These are phyloP conservation scores for Rhagoletis pomonella DNA, from an alignment of 1,140 invertebrate species.

Conservation along the genomic window DNA sequence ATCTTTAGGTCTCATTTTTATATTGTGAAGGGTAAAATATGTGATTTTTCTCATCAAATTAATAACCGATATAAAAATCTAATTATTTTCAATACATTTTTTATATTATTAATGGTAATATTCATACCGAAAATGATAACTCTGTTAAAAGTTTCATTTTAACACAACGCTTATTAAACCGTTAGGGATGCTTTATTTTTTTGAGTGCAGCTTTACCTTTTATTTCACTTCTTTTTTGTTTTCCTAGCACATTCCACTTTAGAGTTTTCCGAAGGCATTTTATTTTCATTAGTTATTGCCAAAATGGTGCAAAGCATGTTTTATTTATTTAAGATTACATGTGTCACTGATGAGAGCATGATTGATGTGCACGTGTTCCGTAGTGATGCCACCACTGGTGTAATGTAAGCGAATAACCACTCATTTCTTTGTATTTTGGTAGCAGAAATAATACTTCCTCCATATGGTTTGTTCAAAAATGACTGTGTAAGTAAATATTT, in stretches of 20 bases:
- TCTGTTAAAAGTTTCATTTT: too few species aligned
- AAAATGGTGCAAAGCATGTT: constrained; percentile 11
- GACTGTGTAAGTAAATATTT: not conserved
- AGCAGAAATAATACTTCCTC: not conserved
- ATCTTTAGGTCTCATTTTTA: too few species aligned
- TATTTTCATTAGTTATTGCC: constrained; percentile 50
- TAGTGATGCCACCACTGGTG: not conserved
- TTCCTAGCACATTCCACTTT: not conserved
- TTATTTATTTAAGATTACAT: constrained; percentile 52
- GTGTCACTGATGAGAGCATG: constrained; percentile 45
- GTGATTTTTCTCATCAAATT: too few species aligned
- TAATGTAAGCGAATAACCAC: not conserved
- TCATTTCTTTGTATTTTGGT: not conserved
- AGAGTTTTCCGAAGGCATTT: constrained; percentile 39
- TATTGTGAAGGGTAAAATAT: too few species aligned
- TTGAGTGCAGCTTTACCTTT: too few species aligned
- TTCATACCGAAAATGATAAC: too few species aligned
- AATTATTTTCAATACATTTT: too few species aligned
- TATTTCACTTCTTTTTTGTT: not conserved
- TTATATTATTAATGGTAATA: too few species aligned
- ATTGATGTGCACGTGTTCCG: constrained; percentile 10
- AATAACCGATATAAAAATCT: too few species aligned
- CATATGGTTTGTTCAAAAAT: not conserved
- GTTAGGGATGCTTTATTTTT: too few species aligned
- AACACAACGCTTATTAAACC: too few species aligned